A percentile compares a stretch with the other conserved stretches of the same genome.
phyloP scores from a whole-genome alignment of 1,140 invertebrate species.

The Temnothorax longispinosus region DNA sequence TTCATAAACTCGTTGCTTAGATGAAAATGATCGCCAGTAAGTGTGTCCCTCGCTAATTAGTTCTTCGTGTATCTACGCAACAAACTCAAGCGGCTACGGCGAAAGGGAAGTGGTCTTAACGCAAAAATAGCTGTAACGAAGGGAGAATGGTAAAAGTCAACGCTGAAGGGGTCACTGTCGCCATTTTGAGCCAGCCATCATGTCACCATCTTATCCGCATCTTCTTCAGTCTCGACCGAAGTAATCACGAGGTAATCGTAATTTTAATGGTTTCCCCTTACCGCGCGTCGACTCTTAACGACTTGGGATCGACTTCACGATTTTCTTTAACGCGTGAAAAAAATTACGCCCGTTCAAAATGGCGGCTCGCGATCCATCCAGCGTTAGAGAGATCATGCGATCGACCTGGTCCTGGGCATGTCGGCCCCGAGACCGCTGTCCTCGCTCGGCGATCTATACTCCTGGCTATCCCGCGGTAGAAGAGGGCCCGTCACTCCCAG shows the following conservation, averaged over 20 bases:
- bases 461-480: conserved; percentile 85
- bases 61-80: conserved; percentile 19
- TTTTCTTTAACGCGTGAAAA: background rate
- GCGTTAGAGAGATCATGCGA: conserved; percentile 23
- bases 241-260: background rate
- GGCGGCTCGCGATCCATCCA: background rate
- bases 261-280: no score
- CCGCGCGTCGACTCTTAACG: background rate
- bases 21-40: conserved; percentile 14
- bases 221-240: background rate
- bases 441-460: conserved; percentile 92
- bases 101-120: background rate
- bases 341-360: conserved; percentile 1
- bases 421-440: conserved; percentile 93
- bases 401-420: conserved; percentile 88
- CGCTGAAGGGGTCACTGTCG: background rate
- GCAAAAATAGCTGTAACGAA: conserved; percentile 3
- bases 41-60: background rate
- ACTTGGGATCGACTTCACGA: background rate
- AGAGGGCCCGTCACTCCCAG: conserved; percentile 85
- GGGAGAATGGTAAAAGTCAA: conserved; percentile 1
- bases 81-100: background rate
- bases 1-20: conserved; percentile 4
- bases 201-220: background rate
- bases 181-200: background rate